These are phyloP conservation scores for Netelia inedita DNA, from an alignment of 2,888 invertebrate genomes.

Conservation along the genomic window DNA sequence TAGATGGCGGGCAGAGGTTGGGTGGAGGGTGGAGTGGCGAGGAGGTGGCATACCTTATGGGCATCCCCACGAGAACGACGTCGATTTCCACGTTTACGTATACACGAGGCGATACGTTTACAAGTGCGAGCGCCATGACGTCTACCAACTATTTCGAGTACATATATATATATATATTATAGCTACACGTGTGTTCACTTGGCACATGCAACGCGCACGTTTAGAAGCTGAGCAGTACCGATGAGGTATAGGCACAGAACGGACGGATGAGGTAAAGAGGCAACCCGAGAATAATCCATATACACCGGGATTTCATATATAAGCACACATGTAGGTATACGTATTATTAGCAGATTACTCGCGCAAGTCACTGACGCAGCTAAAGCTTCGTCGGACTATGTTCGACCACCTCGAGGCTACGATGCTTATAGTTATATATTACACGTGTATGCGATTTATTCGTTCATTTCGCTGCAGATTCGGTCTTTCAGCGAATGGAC, in stretches of 20 bases:
- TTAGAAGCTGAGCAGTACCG: constrained; percentile 46
- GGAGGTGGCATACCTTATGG: constrained; percentile 64
- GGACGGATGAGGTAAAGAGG: constrained; percentile 35
- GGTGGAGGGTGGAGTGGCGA: neutral
- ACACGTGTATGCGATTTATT: neutral
- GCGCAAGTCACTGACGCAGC: neutral
- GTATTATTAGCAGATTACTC: constrained; percentile 28
- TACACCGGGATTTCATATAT: constrained; percentile 16
- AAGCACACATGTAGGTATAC: constrained; percentile 4
- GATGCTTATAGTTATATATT: neutral
- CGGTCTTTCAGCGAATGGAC: neutral
- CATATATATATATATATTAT: constrained; percentile 15
- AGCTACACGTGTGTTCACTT: constrained; percentile 16
- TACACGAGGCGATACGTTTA: constrained; percentile 39
- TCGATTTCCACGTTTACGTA: constrained; percentile 66
- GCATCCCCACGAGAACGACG: constrained; percentile 55
- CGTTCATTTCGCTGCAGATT: neutral
- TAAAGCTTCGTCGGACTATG: neutral
- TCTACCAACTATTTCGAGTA: constrained; percentile 26
- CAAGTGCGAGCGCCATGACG: constrained; percentile 34
- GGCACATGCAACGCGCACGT: constrained; percentile 6
- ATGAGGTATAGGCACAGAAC: constrained; percentile 36
- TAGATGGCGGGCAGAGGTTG: constrained; percentile 4
- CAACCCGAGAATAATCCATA: constrained; percentile 24
- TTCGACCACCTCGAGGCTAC: neutral